Evolutionary conservation across 1,140 invertebrate genomes (phyloP), one percentile per base, ranked within the genome.

Genomic region (Drosophila murphyi): DNA sequence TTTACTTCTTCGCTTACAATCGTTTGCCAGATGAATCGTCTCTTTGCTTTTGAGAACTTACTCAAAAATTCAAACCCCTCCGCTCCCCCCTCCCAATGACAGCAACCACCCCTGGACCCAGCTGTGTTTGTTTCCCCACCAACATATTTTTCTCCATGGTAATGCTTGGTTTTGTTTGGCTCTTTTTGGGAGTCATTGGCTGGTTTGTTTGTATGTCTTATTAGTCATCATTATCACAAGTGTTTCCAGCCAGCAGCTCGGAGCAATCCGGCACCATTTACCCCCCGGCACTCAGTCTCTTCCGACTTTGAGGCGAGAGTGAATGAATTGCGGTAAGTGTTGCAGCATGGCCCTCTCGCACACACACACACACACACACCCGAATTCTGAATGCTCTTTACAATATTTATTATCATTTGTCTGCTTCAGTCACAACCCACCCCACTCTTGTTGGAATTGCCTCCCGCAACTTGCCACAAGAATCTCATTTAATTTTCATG

Each of bases 191-290:
- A 64, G 43, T 65, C 35, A 39, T 62, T 60, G 48, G 39, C 28
- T 72, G 47, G 45, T 29, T 56, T 88, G 59, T 88, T 87, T 88
- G 80, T 80, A 57, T 83, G 72, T 59, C 77, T 88, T 89, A 88
- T 88, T 89, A 88, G 83, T 89, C 85, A 83, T 88, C 80, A 88
- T 88, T 88, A 88, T 89, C 83, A 89, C 85, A 88, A 88, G 83
- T 88, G 83, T 68, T 56, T 48, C 50, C 59, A 55, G 62, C 78
- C 56, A 56, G 48, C 51, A 55, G 34, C 41, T 6, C 47, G 39
- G n/a, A 12, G 54, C 12, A 5, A 67, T 35, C 28, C 52, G 32
- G 32, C 10, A 10, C 37, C n/a, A 2, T 5, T 51, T 35, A 20
- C 8, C 1, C 37, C 8, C 43, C 48, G 28, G 10, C 47, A 4